phyloP scores from a whole-genome alignment of 2,888 invertebrate genomes.

The Diabrotica balteata region DNA sequence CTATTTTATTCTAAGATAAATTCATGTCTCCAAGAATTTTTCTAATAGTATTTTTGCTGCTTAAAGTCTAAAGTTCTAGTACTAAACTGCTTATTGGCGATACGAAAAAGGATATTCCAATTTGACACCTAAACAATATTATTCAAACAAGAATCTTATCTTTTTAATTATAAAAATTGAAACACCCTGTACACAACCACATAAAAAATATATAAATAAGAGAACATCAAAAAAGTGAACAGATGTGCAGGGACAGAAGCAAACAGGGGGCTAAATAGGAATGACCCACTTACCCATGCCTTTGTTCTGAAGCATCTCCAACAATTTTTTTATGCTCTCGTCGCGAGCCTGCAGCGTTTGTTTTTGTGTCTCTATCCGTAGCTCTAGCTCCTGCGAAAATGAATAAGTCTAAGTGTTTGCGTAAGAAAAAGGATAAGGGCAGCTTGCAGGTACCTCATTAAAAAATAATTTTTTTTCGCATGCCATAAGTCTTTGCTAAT shows the following conservation, averaged over 20 bases:
- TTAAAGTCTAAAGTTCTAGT: too few species aligned
- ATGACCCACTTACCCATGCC: slow-evolving; percentile 83
- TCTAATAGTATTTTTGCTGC: too few species aligned
- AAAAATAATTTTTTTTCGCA: neutral
- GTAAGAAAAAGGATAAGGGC: slow-evolving; percentile 2
- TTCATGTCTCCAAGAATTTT: too few species aligned
- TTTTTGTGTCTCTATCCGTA: slow-evolving; percentile 97
- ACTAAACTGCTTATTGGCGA: too few species aligned
- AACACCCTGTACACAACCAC: slow-evolving; percentile 31
- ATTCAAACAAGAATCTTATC: too few species aligned
- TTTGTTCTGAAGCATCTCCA: slow-evolving; percentile 98
- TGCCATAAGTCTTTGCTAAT: too few species aligned
- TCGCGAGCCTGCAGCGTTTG: slow-evolving; percentile 96
- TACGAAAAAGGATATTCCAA: too few species aligned
- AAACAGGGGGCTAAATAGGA: slow-evolving; percentile 40
- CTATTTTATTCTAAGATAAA: too few species aligned
- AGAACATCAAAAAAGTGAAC: slow-evolving; percentile 31
- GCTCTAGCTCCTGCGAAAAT: slow-evolving; percentile 83
- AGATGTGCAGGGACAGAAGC: slow-evolving; percentile 37
- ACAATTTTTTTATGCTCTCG: slow-evolving; percentile 97
- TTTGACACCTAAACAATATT: too few species aligned
- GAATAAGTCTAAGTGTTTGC: slow-evolving; percentile 11
- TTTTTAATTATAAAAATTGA: slow-evolving; percentile 4
- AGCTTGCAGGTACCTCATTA: neutral
- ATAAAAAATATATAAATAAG: slow-evolving; percentile 29